These are phyloP conservation scores for Potamarius usumacintae DNA, from an alignment of 2,113 vertebrate species.

Conservation along the genomic window DNA sequence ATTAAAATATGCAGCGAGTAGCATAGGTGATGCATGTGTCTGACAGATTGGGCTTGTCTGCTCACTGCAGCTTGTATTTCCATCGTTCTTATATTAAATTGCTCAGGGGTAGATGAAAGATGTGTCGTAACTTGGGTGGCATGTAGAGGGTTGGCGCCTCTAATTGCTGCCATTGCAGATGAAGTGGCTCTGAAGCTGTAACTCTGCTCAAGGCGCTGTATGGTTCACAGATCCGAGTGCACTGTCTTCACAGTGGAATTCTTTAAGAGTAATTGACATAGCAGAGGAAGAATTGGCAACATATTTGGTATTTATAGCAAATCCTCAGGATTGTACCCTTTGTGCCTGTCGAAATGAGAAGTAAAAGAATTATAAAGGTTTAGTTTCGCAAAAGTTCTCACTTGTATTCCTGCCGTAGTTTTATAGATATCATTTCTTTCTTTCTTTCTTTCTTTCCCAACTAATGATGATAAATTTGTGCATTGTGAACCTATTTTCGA, in stretches of 20 bases:
- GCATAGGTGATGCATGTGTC: slow-evolving; percentile 35
- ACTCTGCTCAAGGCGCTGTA: slow-evolving; percentile 42
- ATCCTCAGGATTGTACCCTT: slow-evolving; percentile 36
- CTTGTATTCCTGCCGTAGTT: neutral
- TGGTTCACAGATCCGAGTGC: slow-evolving; percentile 29
- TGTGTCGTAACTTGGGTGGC: slow-evolving; percentile 35
- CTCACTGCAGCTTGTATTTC: slow-evolving; percentile 45
- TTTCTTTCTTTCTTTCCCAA: neutral
- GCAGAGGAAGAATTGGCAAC: slow-evolving; percentile 15
- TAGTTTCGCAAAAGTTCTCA: neutral
- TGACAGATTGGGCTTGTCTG: slow-evolving; percentile 55
- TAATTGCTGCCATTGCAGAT: slow-evolving; percentile 49
- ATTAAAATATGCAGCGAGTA: slow-evolving; percentile 40
- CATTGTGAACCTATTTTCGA: slow-evolving; percentile 1
- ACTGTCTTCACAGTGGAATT: slow-evolving; percentile 43
- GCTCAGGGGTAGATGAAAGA: slow-evolving; percentile 48
- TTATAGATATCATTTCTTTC: neutral
- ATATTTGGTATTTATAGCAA: slow-evolving; percentile 40
- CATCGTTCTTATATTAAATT: slow-evolving; percentile 45
- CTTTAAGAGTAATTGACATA: slow-evolving; percentile 53
- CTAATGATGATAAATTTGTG: neutral
- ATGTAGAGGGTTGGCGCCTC: slow-evolving; percentile 17
- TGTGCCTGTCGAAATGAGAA: slow-evolving; percentile 23
- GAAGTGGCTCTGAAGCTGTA: slow-evolving; percentile 37
- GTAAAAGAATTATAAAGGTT: neutral